Percentiles rank a stretch among this genome's conserved stretches.
These are phyloP conservation scores for Dorcus hopei DNA, from an alignment of 2,888 invertebrate genomes.

Conservation along the genomic window DNA sequence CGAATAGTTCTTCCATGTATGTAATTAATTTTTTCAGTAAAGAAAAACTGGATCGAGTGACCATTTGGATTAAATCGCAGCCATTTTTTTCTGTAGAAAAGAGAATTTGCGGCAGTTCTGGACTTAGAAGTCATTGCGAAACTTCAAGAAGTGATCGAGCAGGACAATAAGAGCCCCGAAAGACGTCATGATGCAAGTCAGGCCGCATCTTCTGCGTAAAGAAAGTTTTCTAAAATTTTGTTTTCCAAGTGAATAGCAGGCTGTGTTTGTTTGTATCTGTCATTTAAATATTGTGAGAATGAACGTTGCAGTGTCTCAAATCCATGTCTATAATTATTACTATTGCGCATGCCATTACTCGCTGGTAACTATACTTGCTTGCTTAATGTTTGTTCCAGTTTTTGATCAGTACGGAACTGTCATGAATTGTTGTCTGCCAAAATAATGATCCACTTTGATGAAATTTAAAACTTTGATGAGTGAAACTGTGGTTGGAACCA, in stretches of 20 bases:
- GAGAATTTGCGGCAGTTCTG: constrained; percentile 69
- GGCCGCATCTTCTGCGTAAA: constrained; percentile 73
- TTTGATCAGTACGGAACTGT: not conserved
- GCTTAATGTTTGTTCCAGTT: not conserved
- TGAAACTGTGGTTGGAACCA: too few relatives aligned
- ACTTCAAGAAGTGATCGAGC: constrained; percentile 54
- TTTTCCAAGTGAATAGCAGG: too few relatives aligned
- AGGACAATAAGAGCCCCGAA: constrained; percentile 40
- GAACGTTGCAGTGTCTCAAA: constrained; percentile 5
- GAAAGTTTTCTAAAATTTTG: constrained; percentile 41
- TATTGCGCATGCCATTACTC: too few relatives aligned
- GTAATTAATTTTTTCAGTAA: constrained; percentile 39
- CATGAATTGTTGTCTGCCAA: not conserved
- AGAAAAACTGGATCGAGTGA: constrained; percentile 53
- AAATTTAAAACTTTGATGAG: too few relatives aligned
- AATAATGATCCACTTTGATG: too few relatives aligned
- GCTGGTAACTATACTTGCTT: not conserved
- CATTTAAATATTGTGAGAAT: not conserved
- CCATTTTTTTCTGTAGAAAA: constrained; percentile 61
- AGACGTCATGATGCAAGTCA: constrained; percentile 69
- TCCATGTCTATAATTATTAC: constrained; percentile 5
- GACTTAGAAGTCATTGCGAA: constrained; percentile 63
- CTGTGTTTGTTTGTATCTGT: not conserved
- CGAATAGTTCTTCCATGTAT: not conserved
- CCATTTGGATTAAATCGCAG: constrained; percentile 69